phyloP scores from a whole-genome alignment of 2,113 vertebrate genomes.

The Sclerurus mexicanus region DNA sequence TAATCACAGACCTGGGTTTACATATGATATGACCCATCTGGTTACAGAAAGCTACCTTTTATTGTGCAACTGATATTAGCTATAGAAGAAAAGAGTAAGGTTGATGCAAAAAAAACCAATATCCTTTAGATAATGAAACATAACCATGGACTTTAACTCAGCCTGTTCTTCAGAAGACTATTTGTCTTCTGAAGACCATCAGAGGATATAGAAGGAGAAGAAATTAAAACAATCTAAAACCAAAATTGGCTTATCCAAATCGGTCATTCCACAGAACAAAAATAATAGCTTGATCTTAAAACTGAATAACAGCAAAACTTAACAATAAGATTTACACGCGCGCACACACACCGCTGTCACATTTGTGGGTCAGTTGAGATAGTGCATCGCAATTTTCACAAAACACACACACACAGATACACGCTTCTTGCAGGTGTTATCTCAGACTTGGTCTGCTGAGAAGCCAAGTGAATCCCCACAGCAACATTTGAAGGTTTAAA shows the following conservation, averaged over 20 bases:
- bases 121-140: neutral
- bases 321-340: neutral
- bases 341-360: neutral
- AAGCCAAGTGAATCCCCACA: constrained; percentile 50
- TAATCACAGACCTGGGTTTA: neutral
- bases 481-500: constrained; percentile 58
- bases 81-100: neutral
- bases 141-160: neutral
- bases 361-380: constrained; percentile 50
- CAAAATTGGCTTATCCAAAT: neutral
- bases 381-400: constrained; percentile 35
- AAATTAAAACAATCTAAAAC: constrained; percentile 4
- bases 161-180: neutral
- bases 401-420: neutral
- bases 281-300: neutral
- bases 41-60: neutral
- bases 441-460: constrained; percentile 58
- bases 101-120: neutral
- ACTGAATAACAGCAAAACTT: neutral
- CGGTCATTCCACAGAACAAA: neutral
- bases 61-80: neutral
- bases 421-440: constrained; percentile 60
- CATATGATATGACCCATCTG: neutral
- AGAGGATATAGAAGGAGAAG: neutral
- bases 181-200: neutral